Evolutionary conservation across 2,113 vertebrate genomes (phyloP), one percentile per base, ranked within the genome.

Genomic region (Marmota flaviventris): DNA sequence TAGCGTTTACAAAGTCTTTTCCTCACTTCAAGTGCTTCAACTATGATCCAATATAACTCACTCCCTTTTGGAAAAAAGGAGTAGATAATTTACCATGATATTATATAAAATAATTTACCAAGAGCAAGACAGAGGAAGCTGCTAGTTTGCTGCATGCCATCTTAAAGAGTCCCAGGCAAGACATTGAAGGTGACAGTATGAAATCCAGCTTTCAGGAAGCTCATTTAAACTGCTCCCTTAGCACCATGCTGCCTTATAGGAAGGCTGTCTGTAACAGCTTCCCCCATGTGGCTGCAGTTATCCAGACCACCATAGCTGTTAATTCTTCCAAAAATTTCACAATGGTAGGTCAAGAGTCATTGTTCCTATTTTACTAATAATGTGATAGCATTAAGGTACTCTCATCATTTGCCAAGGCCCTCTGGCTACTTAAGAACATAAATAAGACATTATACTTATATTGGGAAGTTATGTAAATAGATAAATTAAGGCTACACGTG

Each of bases 91-190:
- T 73, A 79, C 51, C 70, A 45, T 63, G 63, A 73, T 4, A 5
- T 12, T 92, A 4, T 58, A 73, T 48, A 84, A 97, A 97, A 93
- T 75, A 76, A 96, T 58, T 91, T 86, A 24, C 42, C 72, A 91
- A 91, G 53, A 92, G 10, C 32, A 58, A 56, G 29, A 48, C 27
- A 86, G 56, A 85, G 4, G 17, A 86, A 82, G 53, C 11, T 69
- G 65, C 73, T 86, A 17, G 56, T 93, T 94, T 53, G 89, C 22
- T 96, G 39, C 90, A 14, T 7, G 4, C 72, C 13, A 79, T 87
- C 17, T 63, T n/a, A 37, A 37, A 58, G 9, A 69, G 25, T 39
- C 75, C 89, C 51, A 75, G 95, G 81, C 32, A 92, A 85, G 67
- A 42, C 63, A 56, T 91, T 65, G 91, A 77, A 87, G 48, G 51